Evolutionary conservation across 2,797 vertebrate genomes (phyloP), one percentile per base, ranked within the genome.

Genomic region (Gorsachius magnificus): DNA sequence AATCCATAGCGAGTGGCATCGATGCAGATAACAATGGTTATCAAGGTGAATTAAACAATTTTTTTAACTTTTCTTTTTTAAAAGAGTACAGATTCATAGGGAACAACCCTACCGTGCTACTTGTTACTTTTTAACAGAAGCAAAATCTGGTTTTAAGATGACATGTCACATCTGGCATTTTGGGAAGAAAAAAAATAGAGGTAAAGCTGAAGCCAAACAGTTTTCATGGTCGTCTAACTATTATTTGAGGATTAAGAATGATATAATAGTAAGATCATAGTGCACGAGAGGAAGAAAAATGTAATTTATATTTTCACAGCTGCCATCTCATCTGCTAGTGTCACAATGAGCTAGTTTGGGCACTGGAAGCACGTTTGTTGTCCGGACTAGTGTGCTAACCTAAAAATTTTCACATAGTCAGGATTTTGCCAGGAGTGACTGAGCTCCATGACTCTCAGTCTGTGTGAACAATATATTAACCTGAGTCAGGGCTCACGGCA

Each of bases 1-100:
- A 99, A 77, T 99, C 99, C 12, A 98, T 99, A 97, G 99, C 98
- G 84, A 99, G 99, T 60, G 98, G 98, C 85, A 97, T 99, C 35
- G 99, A 99, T 97, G 97, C 98, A 26, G 99, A 99, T 93, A 96
- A 98, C 94, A 99, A 99, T 80, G 99, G 99, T 66, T 99, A 99
- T 97, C 95, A 98, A 96, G 99, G 99, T 99, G 98, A 97, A 95
- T 92, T 69, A 91, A 94, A 63, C 45, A 66, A 21, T 70, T 82
- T 25, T 80, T 24, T 54, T 20, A 60, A 24, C 58, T 96, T 96
- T 53, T 57, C 46, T 43, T 72, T 61, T 87, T 70, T 69, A 14
- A 68, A 58, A 48, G 2, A 79, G 36, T 16, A 58, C 38, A 66
- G 45, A 61, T 53, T 66, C 35, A 28, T 10, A 28, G 18, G 19